Base-by-base conservation (phyloP, 2,888 invertebrate species). In the Stenotaenia linearis region DNA sequence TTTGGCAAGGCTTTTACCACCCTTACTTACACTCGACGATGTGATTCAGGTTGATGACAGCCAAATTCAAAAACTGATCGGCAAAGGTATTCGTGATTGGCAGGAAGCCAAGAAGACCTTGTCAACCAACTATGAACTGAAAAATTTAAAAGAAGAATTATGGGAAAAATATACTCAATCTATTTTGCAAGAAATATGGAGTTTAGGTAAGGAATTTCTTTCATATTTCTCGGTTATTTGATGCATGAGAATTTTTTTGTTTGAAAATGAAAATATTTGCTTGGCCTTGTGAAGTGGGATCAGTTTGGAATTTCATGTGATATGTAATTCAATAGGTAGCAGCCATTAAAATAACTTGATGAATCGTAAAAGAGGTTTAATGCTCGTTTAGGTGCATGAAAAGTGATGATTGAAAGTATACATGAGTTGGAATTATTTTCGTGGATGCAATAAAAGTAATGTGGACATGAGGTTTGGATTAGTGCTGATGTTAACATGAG, bases 11-110 rank as follows among this genome's bases (percentile, higher is more conserved):
- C 84, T 91, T 91, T 83, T 90, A 93, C 85, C 94, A 94, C 87
- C 93, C 95, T 75, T 90, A 92, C 78, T 92, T 93, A n/a, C 86
- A 12, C 75, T 95, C 82, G 95, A 95, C 86, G 95, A 95, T 87
- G 94, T 94, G 35, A 95, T 95, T 87, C 94, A 94, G 94, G 88
- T 93, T 85, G 94, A 95, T 86, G 95, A 95, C 86, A 90, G 91
- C 80, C 90, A 91, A 80, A 93, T 92, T 23, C 91, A 91, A 56
- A 90, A 92, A 84, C 90, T 92, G 23, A 89, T 95, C 81, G 92
- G 92, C 82, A 92, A 92, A 85, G 94, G 94, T 87, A 91, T 93
- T 87, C 89, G 90, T 80, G 83, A 83, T 30, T 83, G 83, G 83
- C 88, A 90, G 82, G 95, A 94, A 94, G 94, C 93, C 40, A 89